Base-by-base conservation (phyloP, 2,888 invertebrate genomes). In the Agrenia bidenticulata region DNA sequence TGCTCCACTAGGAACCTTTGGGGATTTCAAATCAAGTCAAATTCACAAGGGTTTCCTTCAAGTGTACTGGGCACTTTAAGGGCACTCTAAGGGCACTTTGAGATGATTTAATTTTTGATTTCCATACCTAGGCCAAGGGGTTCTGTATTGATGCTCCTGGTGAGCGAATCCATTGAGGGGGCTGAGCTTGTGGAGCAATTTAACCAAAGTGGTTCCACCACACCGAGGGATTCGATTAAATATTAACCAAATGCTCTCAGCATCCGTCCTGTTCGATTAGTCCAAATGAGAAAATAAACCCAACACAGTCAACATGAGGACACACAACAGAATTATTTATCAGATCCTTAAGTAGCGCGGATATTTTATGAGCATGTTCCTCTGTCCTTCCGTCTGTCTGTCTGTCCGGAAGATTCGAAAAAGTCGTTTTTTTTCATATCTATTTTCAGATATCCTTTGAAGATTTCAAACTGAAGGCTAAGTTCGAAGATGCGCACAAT, bases 161-260 rank as follows among this genome's bases (percentile, higher is more conserved):
- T 86, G 86, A 65, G 82, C 82, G 76, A 85, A 87, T 62, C 81
- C 83, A 77, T 86, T 86, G 69, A 77, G 77, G n/a, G 84, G 84
- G 77, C 85, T 84, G 64, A 86, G 79, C 78, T 83, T 83, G 76
- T 86, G 84, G 62, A 87, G 76, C 27, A 86, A 78, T 67, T 85
- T 78, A n/a, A 85, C 83, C 58, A 86, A 77, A 75, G 85, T 80
- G 77, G 86, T 86, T 2, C 84, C 82, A 15, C 86, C 86, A 50
- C 84, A 82, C 73, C 84, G 83, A 1, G 86, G 86, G 15, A 86
- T 81, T 49, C 84, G 80, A 72, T 86, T 86, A 75, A 86, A 81
- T 79, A 87, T 84, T 59, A 87, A 76, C 63, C 76, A 76, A 57
- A 76, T 71, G 64, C 75, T 73, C 2, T 65, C 62, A n/a, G 65